A percentile compares a stretch with the other conserved stretches of the same genome.
phyloP scores from a whole-genome alignment of 2,888 invertebrate genomes.

The Phragmatobia fuliginosa region DNA sequence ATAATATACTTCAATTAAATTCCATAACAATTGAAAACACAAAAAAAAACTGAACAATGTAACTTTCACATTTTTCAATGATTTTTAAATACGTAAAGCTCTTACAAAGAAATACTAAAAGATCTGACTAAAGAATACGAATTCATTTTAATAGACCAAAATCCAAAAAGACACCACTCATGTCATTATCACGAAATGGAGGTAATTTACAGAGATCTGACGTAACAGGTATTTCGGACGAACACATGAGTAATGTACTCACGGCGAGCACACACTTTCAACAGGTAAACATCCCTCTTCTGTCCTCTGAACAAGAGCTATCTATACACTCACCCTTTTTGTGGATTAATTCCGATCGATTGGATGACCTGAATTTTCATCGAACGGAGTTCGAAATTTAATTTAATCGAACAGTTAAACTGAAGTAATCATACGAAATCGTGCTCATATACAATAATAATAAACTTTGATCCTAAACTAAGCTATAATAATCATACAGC shows the following conservation, averaged over 20 bases:
- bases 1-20: too few species aligned
- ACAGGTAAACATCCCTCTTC: slow-evolving; percentile 53
- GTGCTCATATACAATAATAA: not conserved
- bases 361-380: slow-evolving; percentile 9
- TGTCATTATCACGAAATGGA: not conserved
- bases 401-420: not conserved
- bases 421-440: not conserved
- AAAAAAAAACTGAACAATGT: too few species aligned
- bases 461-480: too few species aligned
- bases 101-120: too few species aligned
- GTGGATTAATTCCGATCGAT: slow-evolving; percentile 22
- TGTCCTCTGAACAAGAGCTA: slow-evolving; percentile 39
- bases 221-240: slow-evolving; percentile 20
- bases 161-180: not conserved
- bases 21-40: too few species aligned
- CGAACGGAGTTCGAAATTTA: not conserved
- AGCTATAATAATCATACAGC: too few species aligned
- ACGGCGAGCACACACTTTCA: slow-evolving; percentile 34
- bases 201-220: slow-evolving; percentile 9
- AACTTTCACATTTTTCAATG: too few species aligned
- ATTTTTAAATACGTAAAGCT: too few species aligned
- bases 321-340: slow-evolving; percentile 18
- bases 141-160: not conserved
- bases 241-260: slow-evolving; percentile 23
- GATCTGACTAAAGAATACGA: not conserved